These are phyloP conservation scores for Atopsyche davidsoni DNA, from an alignment of 1,140 invertebrate genomes.

Conservation along the genomic window DNA sequence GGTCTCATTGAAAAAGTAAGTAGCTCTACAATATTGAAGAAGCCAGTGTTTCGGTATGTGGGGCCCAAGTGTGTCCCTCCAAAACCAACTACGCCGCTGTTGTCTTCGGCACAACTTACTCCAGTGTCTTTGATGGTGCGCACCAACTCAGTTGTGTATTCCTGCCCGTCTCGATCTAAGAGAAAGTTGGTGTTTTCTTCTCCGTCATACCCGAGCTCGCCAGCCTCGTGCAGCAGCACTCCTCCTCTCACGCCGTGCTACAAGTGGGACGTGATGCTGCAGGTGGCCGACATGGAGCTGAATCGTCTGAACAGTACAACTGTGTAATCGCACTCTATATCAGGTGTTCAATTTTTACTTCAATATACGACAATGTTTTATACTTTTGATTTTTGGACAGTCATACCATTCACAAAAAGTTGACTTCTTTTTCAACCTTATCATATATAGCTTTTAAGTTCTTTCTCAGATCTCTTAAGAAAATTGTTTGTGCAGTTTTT, in stretches of 20 bases:
- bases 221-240: conserved; percentile 34
- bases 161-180: conserved; percentile 41
- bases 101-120: conserved; percentile 36
- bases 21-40: conserved; percentile 51
- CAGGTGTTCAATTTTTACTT: too few relatives aligned
- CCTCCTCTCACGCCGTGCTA: conserved; percentile 43
- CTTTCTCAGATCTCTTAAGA: too few relatives aligned
- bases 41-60: conserved; percentile 63
- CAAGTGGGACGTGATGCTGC: conserved; percentile 48
- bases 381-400: too few relatives aligned
- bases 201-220: conserved; percentile 32
- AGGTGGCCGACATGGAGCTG: conserved; percentile 47
- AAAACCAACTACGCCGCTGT: conserved; percentile 11
- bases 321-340: too few relatives aligned
- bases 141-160: conserved; percentile 35
- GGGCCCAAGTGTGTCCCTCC: conserved; percentile 44
- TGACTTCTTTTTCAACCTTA: too few relatives aligned
- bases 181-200: conserved; percentile 46
- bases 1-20: conserved; percentile 61
- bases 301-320: conserved; percentile 42
- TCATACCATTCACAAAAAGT: too few relatives aligned
- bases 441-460: too few relatives aligned
- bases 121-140: conserved; percentile 36
- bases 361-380: too few relatives aligned
- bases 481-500: too few relatives aligned